These are phyloP conservation scores for Monopterus albus DNA, from an alignment of 2,113 vertebrate genomes.

Conservation along the genomic window DNA sequence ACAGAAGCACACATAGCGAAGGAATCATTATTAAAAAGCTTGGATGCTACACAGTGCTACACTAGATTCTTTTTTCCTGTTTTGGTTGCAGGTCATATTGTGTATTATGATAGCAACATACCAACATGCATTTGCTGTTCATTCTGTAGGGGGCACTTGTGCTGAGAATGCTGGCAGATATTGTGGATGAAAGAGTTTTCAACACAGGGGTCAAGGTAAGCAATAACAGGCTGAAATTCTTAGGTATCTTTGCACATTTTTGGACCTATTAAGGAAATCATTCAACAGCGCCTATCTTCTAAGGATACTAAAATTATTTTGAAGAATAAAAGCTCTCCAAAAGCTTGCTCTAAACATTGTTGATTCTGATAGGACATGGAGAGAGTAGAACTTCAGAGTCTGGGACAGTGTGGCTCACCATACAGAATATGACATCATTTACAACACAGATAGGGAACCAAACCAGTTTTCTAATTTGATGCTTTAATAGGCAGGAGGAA, in stretches of 20 bases:
- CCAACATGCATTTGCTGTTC: slow-evolving; percentile 1
- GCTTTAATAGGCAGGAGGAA: neutral
- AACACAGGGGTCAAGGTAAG: slow-evolving; percentile 72
- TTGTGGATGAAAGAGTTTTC: slow-evolving; percentile 57
- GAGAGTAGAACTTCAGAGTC: too few relatives aligned
- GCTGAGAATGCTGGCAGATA: slow-evolving; percentile 78
- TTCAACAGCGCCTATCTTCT: too few relatives aligned
- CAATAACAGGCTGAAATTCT: neutral
- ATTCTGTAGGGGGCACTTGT: slow-evolving; percentile 72
- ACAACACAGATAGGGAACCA: neutral
- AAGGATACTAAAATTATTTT: too few relatives aligned
- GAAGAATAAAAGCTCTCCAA: too few relatives aligned
- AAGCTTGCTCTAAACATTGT: too few relatives aligned
- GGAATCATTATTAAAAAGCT: neutral
- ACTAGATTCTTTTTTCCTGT: too few relatives aligned
- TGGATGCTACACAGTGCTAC: neutral
- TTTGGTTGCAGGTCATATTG: neutral
- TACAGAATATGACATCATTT: neutral
- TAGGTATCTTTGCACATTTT: neutral
- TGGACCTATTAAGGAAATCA: neutral
- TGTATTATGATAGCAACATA: neutral
- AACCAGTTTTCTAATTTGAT: slow-evolving; percentile 1
- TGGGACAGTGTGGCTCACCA: neutral
- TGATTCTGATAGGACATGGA: too few relatives aligned
- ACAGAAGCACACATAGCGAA: neutral